These are phyloP conservation scores for Cepaea nemoralis DNA, from an alignment of 1,140 invertebrate species.

Conservation along the genomic window DNA sequence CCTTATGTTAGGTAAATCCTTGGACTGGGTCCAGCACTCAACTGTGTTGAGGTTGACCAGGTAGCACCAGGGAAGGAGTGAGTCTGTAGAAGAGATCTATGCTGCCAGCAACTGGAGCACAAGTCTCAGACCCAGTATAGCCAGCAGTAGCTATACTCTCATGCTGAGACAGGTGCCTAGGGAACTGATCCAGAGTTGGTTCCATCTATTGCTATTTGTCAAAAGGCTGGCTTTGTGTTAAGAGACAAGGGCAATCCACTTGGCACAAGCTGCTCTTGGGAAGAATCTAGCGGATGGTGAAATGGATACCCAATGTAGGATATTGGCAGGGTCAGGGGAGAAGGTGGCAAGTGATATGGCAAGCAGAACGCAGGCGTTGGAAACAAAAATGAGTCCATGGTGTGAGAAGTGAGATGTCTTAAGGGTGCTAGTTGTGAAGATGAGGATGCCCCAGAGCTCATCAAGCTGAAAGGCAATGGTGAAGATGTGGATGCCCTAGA, in stretches of 20 bases:
- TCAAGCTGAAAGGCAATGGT: background rate
- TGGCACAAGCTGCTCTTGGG: background rate
- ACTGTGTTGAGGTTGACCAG: too few species aligned
- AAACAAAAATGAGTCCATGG: slow-evolving; percentile 18
- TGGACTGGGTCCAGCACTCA: too few species aligned
- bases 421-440: background rate
- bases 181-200: too few species aligned
- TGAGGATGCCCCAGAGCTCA: background rate
- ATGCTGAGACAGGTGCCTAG: too few species aligned
- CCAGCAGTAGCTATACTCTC: too few species aligned
- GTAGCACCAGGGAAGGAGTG: too few species aligned
- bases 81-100: too few species aligned
- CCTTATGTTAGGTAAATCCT: too few species aligned
- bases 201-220: too few species aligned
- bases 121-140: too few species aligned
- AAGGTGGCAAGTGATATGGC: background rate
- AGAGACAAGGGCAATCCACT: background rate
- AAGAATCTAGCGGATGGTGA: background rate
- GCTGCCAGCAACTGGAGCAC: too few species aligned
- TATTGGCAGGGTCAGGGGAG: background rate
- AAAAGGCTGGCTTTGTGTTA: background rate
- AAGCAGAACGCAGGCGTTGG: background rate
- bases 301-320: background rate
- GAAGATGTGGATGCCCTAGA: background rate
- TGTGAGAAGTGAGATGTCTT: slow-evolving; percentile 9